Evolutionary conservation across 1,140 invertebrate genomes (phyloP).

Genomic region (Stegodyphus dumicola): DNA sequence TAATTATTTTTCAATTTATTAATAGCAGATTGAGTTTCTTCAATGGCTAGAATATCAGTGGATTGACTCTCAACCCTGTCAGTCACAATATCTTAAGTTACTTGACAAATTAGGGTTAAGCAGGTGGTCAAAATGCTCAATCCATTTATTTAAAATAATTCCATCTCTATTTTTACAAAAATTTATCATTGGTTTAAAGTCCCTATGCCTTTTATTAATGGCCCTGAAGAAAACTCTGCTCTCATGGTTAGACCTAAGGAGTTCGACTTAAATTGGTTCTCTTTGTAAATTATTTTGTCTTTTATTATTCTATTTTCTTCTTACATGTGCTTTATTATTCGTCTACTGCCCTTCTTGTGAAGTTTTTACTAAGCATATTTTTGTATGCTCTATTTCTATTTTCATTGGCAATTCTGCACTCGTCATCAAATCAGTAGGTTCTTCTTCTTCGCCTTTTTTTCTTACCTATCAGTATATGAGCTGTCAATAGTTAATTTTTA

Average conservation of each 20-base stretch:
- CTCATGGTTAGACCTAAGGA: background rate
- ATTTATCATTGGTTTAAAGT: slow-evolving; percentile 24
- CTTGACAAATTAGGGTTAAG: slow-evolving; percentile 4
- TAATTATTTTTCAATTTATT: slow-evolving; percentile 17
- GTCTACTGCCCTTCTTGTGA: slow-evolving; percentile 5
- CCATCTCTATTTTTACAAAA: slow-evolving; percentile 17
- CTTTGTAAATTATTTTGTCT: slow-evolving; percentile 13
- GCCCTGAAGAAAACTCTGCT: slow-evolving; percentile 17
- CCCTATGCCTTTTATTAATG: slow-evolving; percentile 7
- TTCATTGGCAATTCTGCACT: slow-evolving; percentile 14
- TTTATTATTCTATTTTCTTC: slow-evolving; percentile 5
- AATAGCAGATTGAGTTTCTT: slow-evolving; percentile 30
- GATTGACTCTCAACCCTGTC: too few relatives aligned
- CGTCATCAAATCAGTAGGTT: slow-evolving; percentile 21
- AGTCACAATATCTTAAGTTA: background rate
- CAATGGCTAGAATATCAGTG: slow-evolving; percentile 2
- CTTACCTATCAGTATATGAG: slow-evolving; percentile 1
- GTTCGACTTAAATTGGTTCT: slow-evolving; percentile 22
- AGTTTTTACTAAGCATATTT: slow-evolving; percentile 21
- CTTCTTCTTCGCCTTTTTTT: background rate
- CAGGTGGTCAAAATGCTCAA: slow-evolving; percentile 1
- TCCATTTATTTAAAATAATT: slow-evolving; percentile 17
- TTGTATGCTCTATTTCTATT: slow-evolving; percentile 21
- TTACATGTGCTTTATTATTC: background rate
- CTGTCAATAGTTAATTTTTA: slow-evolving; percentile 9